phyloP scores from a whole-genome alignment of 1,140 invertebrate species.

The Gonatopus flavifemur region DNA sequence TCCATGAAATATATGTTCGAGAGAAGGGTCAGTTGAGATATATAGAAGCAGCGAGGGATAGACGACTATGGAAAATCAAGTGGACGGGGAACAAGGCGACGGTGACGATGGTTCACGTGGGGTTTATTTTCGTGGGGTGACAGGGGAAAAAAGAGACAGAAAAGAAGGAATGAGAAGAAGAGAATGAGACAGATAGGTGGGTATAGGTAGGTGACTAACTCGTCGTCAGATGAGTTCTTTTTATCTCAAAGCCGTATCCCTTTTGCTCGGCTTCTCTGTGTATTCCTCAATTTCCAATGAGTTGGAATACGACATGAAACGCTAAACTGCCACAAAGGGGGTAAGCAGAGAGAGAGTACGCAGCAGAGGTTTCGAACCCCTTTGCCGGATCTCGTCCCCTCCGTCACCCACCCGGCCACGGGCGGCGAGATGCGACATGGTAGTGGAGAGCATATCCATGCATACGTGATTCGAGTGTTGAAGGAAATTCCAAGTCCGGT shows the following conservation, averaged over 20 bases:
- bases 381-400: conserved; percentile 24
- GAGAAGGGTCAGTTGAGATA: too few species aligned
- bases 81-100: not conserved
- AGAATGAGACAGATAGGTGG: too few species aligned
- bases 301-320: conserved; percentile 59
- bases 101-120: conserved; percentile 13
- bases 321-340: conserved; percentile 56
- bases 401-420: conserved; percentile 9
- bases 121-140: conserved; percentile 29
- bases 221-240: conserved; percentile 42
- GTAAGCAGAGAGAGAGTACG: conserved; percentile 39
- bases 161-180: too few species aligned
- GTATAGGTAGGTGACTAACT: conserved; percentile 11
- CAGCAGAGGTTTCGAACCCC: conserved; percentile 18
- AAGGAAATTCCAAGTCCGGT: too few species aligned
- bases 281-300: conserved; percentile 59
- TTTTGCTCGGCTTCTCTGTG: conserved; percentile 39
- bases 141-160: too few species aligned
- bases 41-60: too few species aligned
- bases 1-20: too few species aligned
- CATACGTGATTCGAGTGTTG: too few species aligned
- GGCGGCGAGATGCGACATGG: too few species aligned
- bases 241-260: conserved; percentile 54
- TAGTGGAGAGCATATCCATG: too few species aligned
- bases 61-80: too few species aligned